Evolutionary conservation across 2,888 invertebrate species (phyloP), one percentile per base, ranked within the genome.

Genomic region (Drosophila parthenogenetica): DNA sequence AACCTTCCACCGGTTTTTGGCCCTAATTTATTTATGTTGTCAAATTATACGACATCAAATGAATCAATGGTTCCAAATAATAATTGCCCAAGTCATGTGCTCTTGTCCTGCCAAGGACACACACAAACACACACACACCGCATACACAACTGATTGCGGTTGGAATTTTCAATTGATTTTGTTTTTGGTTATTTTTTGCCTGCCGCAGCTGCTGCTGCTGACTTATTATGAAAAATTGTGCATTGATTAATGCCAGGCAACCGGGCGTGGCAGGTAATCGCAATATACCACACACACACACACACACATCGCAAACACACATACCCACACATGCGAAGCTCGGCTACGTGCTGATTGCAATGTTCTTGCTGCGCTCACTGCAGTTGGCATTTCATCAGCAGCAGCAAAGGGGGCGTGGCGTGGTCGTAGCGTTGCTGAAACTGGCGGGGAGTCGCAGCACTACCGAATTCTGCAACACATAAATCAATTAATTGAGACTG

Each of bases 11-110:
- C 32, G 39, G 39, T 49, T 19, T 10, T 19, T 32, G 29, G 63
- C 49, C 59, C 86, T 89, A 88, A 84, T 84, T 89, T 84, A 84
- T 84, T 84, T 84, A 84, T 87, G 86, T 86, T 88, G 83, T 79
- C 89, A 89, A 84, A 84, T 84, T 84, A 87, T 69, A 81, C 83
- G 69, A 79, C 83, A 88, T 79, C 29, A 87, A 89, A 85, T 88
- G 83, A 87, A 84, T 84, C 89, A 89, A 85, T 85, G 61, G 60
- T 60, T 58, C 62, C 69, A 55, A 55, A 63, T 57, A 60, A 46
- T 69, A 64, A 68, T 64, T 77, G 55, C 53, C 72, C 29, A 74
- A 69, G 53, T 54, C 55, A 64, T 71, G 39, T 68, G 51, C 49
- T 16, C 35, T 25, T 29, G 25, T 40, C 37, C 45, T 60, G 57